Conservation (phyloP, 2,113 vertebrate species). For the Neolamprologus sp. region DNA sequence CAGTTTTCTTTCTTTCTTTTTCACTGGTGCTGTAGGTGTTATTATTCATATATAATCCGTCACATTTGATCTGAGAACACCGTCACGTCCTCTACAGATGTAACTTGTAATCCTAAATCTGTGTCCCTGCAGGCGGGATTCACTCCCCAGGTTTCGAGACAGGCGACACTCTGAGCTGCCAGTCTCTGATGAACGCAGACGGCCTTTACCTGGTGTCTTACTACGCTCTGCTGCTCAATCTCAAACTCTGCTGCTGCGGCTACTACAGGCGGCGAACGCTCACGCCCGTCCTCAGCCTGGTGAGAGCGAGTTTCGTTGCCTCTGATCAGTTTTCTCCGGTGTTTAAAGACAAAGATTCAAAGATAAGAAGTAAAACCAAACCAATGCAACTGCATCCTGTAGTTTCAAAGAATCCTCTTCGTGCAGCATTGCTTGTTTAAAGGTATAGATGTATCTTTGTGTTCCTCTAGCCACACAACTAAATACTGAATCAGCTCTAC, state of each 20-base stretch:
- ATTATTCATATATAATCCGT: accelerated
- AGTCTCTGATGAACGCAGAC: constrained; percentile 91
- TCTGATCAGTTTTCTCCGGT: neutral
- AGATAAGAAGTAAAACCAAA: neutral
- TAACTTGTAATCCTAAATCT: neutral
- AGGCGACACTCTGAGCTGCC: constrained; percentile 76
- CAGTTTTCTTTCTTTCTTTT: neutral
- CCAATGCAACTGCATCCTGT: neutral
- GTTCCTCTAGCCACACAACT: neutral
- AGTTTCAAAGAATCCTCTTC: neutral
- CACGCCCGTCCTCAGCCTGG: constrained; percentile 24
- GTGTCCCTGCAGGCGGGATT: constrained; percentile 75
- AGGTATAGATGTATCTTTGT: neutral
- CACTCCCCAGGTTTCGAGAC: constrained; percentile 84
- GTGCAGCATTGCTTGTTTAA: neutral
- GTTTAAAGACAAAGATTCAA: neutral
- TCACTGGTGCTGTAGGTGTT: neutral
- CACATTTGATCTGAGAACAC: neutral
- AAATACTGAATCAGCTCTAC: neutral
- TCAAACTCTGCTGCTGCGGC: constrained; percentile 86
- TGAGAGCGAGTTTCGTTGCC: neutral
- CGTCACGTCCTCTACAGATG: neutral
- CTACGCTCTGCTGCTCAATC: constrained; percentile 89
- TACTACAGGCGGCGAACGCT: constrained; percentile 83
- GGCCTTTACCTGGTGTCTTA: constrained; percentile 87